Conservation (phyloP, 2,888 invertebrate genomes). For the Drosophila austrosaltans region DNA sequence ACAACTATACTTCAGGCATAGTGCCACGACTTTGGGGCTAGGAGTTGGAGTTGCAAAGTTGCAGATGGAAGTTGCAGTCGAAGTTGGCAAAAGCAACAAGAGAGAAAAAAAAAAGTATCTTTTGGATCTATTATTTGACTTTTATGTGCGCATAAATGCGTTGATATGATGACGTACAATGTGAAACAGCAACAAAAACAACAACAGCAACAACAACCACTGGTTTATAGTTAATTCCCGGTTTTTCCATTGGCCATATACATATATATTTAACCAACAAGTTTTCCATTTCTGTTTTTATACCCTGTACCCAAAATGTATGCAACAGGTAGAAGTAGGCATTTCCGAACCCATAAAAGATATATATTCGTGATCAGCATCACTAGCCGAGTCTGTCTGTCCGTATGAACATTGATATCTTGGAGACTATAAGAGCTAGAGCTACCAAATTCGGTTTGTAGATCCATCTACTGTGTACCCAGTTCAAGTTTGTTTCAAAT, state of each 20-base stretch:
- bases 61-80: neutral
- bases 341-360: too few relatives aligned
- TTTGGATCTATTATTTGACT: constrained; percentile 81
- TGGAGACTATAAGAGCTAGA: too few relatives aligned
- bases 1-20: constrained; percentile 25
- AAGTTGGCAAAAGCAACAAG: neutral
- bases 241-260: constrained; percentile 38
- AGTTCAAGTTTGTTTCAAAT: too few relatives aligned
- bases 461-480: too few relatives aligned
- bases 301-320: constrained; percentile 21
- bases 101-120: constrained; percentile 68
- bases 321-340: too few relatives aligned
- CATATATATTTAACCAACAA: constrained; percentile 1
- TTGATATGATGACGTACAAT: constrained; percentile 66
- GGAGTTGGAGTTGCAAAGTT: constrained; percentile 23
- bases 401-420: too few relatives aligned
- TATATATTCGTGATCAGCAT: too few relatives aligned
- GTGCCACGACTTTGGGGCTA: constrained; percentile 24
- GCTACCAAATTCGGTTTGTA: too few relatives aligned
- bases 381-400: too few relatives aligned
- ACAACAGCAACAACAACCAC: constrained; percentile 18
- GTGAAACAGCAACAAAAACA: constrained; percentile 36
- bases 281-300: neutral
- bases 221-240: constrained; percentile 39
- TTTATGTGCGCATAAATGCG: constrained; percentile 80